Percentiles rank a stretch among this genome's conserved stretches.
Conservation (phyloP, 2,797 vertebrate genomes). For the Oryzias dopingdopingensis region DNA sequence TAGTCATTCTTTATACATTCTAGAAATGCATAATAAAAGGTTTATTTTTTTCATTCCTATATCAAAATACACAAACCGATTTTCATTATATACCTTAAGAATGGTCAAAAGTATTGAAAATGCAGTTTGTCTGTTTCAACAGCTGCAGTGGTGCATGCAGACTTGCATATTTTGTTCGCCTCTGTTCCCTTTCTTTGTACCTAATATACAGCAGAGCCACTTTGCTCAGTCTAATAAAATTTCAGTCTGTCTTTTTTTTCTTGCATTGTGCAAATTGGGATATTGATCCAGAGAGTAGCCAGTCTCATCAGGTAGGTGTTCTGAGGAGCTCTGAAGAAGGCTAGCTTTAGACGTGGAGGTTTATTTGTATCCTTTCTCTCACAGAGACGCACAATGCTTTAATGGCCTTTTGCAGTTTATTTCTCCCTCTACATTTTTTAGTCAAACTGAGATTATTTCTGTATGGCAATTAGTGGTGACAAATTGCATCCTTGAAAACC, state of each 20-base stretch:
- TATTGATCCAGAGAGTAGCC: constrained; percentile 53
- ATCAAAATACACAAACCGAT: too few species aligned
- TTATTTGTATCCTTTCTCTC: not conserved
- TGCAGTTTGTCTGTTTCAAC: too few species aligned
- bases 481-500: not conserved
- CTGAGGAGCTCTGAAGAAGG: constrained; percentile 7
- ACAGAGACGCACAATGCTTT: not conserved
- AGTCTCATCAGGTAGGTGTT: constrained; percentile 37
- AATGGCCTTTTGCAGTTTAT: not conserved
- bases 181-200: not conserved
- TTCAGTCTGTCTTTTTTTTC: constrained; percentile 33
- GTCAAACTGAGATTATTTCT: not conserved
- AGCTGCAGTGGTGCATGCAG: not conserved
- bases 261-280: constrained; percentile 38
- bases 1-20: too few species aligned
- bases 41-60: too few species aligned
- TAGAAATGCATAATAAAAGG: too few species aligned
- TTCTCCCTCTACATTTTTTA: not conserved
- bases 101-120: too few species aligned
- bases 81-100: too few species aligned
- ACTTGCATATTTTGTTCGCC: not conserved
- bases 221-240: constrained; percentile 47
- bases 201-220: constrained; percentile 30
- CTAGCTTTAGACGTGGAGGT: too few species aligned
- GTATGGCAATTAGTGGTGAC: not conserved